These are phyloP conservation scores for Sialis lutaria DNA, from an alignment of 2,888 invertebrate species.

Conservation along the genomic window DNA sequence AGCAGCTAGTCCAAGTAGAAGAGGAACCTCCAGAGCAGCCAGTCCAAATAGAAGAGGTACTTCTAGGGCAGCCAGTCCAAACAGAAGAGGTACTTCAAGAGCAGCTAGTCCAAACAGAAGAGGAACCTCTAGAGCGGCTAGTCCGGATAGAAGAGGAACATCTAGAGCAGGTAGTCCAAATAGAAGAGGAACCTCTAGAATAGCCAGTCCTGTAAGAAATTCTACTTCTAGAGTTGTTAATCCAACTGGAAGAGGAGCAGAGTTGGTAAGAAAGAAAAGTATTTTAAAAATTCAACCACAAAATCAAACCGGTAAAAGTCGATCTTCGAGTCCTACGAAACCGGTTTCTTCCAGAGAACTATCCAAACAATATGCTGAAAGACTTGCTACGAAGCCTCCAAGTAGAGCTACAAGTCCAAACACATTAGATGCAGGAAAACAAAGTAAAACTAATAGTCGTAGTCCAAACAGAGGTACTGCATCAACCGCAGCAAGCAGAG, in stretches of 20 bases:
- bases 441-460: background rate
- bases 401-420: background rate
- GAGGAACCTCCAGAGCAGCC: conserved; percentile 1
- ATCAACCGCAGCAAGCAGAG: background rate
- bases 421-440: background rate
- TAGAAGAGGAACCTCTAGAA: background rate
- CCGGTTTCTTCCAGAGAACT: background rate
- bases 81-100: background rate
- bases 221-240: too few relatives aligned
- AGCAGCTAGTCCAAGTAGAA: background rate
- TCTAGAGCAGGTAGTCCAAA: background rate
- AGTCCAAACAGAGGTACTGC: background rate
- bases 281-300: background rate
- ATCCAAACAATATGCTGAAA: background rate
- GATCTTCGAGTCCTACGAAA: background rate
- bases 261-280: too few relatives aligned
- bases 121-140: background rate
- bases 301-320: background rate
- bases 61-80: background rate
- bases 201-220: too few relatives aligned
- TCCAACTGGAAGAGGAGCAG: too few relatives aligned
- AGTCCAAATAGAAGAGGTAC: background rate
- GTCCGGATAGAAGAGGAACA: background rate
- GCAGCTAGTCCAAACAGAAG: background rate
- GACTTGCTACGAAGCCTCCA: background rate